A percentile compares a stretch with the other conserved stretches of the same genome.
Conservation (phyloP, 2,797 vertebrate genomes). For the Phoeniculus purpureus region DNA sequence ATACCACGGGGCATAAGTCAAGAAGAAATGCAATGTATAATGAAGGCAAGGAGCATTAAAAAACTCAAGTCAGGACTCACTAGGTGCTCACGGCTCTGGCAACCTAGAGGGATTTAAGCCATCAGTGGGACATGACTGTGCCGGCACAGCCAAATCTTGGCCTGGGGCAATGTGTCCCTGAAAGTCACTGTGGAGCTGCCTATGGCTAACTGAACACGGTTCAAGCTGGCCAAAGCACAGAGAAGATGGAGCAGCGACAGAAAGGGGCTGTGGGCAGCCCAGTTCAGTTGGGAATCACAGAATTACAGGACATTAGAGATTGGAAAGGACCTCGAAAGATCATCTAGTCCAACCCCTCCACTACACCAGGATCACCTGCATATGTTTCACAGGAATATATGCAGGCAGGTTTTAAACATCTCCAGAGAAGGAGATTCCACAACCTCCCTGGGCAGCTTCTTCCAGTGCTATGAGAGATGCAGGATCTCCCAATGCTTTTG, state of each 20-base stretch:
- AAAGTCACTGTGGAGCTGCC: neutral
- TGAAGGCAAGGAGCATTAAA: neutral
- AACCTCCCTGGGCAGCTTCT: too few species aligned
- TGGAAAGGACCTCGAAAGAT: too few species aligned
- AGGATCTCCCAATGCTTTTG: neutral
- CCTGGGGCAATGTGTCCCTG: rapidly evolving
- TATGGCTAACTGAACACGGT: neutral
- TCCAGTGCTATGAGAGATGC: neutral
- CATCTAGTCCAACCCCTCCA: too few species aligned
- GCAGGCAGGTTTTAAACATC: too few species aligned
- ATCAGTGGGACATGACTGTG: neutral
- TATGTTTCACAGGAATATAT: too few species aligned
- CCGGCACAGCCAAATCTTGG: neutral
- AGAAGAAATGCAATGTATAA: neutral
- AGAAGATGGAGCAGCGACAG: neutral
- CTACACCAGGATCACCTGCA: too few species aligned
- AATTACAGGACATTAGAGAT: neutral
- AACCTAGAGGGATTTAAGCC: neutral
- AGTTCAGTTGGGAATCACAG: neutral
- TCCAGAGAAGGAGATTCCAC: too few species aligned
- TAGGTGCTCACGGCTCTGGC: neutral
- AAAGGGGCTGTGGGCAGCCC: neutral
- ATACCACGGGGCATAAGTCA: neutral
- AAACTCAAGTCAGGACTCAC: neutral
- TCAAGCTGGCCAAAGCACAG: neutral